These are phyloP conservation scores for Cheilosia scutellata DNA, from an alignment of 2,888 invertebrate species.

Conservation along the genomic window DNA sequence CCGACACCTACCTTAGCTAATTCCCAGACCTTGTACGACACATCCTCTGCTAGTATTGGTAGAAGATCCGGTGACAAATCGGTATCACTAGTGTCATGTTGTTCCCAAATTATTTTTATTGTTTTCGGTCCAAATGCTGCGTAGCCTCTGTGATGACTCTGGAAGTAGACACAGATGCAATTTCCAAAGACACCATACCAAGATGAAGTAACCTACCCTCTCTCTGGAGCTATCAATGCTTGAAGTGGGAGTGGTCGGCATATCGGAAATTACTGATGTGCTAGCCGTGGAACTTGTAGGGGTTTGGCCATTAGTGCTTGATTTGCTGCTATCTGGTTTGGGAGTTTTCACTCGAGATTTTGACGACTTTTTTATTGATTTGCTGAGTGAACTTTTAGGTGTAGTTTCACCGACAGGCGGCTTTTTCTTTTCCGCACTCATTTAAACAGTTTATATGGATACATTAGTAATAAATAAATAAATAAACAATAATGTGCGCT, in stretches of 20 bases:
- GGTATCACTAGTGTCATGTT: constrained; percentile 83
- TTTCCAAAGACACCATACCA: neutral
- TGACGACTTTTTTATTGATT: constrained; percentile 81
- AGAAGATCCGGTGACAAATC: constrained; percentile 82
- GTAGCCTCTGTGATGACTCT: constrained; percentile 81
- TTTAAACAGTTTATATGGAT: constrained; percentile 11
- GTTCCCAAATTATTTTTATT: constrained; percentile 84
- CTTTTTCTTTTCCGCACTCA: constrained; percentile 67
- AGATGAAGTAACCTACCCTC: constrained; percentile 17
- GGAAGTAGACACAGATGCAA: neutral
- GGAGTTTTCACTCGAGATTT: constrained; percentile 81
- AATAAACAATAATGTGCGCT: constrained; percentile 20
- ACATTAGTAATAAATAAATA: constrained; percentile 32
- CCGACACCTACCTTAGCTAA: constrained; percentile 80
- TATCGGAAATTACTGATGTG: constrained; percentile 52
- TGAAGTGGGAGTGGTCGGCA: constrained; percentile 79
- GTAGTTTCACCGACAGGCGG: constrained; percentile 77
- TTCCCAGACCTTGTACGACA: constrained; percentile 83
- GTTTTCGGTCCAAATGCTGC: constrained; percentile 82
- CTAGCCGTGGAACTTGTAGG: constrained; percentile 47
- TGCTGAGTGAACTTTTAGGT: constrained; percentile 78
- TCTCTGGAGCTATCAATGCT: constrained; percentile 77
- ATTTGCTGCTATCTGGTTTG: constrained; percentile 77
- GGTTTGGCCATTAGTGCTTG: constrained; percentile 71
- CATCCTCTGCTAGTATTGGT: constrained; percentile 83